A percentile compares a stretch with the other conserved stretches of the same genome.
phyloP scores from a whole-genome alignment of 2,797 vertebrate genomes.

The Astyanax mexicanus region DNA sequence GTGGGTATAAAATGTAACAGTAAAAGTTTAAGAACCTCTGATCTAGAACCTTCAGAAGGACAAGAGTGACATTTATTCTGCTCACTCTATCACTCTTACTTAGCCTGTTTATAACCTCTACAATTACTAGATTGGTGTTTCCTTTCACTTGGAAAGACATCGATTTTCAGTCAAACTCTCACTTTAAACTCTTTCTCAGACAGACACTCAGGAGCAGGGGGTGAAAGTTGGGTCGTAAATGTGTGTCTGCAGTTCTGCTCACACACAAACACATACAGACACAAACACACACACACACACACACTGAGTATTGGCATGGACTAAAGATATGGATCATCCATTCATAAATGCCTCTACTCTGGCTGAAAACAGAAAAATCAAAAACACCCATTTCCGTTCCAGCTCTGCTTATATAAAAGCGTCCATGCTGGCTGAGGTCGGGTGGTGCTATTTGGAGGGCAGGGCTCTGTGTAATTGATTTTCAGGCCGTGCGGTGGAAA shows the following conservation, averaged over 20 bases:
- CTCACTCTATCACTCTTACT: too few species aligned
- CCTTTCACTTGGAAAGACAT: too few species aligned
- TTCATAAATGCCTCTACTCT: not conserved
- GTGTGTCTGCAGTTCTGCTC: not conserved
- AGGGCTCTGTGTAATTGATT: conserved; percentile 32
- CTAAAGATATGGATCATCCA: not conserved
- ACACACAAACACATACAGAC: not conserved
- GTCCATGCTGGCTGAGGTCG: not conserved
- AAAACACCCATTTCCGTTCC: conserved; percentile 10
- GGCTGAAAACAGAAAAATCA: not conserved
- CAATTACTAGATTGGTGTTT: too few species aligned
- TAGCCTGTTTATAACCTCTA: too few species aligned
- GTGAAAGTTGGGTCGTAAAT: conserved; percentile 9
- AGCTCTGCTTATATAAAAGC: not conserved
- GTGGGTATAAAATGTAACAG: too few species aligned
- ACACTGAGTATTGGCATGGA: not conserved
- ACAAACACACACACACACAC: not conserved
- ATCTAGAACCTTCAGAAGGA: too few species aligned
- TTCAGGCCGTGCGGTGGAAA: conserved; percentile 14
- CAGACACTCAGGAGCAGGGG: not conserved
- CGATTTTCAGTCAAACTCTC: too few species aligned
- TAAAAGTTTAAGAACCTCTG: too few species aligned
- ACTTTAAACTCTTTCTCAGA: not conserved
- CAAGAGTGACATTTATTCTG: too few species aligned
- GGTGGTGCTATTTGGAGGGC: conserved; percentile 23